Conservation (phyloP, 2,113 vertebrate species). For the Montifringilla adamsi region DNA sequence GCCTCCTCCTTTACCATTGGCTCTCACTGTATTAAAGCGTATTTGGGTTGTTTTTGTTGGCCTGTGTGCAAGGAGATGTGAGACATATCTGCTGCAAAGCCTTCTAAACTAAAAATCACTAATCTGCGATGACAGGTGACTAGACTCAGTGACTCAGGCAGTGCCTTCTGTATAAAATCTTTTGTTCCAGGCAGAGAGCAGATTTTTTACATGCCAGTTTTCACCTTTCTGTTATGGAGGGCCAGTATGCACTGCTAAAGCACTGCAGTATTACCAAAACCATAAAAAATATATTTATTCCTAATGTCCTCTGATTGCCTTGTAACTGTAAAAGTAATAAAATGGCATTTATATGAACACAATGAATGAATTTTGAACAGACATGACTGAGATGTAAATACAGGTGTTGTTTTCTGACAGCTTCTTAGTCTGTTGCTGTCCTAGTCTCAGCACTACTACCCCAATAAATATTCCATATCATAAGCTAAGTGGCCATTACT, state of each 20-base stretch:
- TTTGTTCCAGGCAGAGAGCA: not conserved
- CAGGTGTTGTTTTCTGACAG: not conserved
- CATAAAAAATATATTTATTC: not conserved
- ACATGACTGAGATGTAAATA: not conserved
- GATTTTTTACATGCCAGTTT: not conserved
- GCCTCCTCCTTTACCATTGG: not conserved
- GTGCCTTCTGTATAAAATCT: not conserved
- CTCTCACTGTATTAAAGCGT: not conserved
- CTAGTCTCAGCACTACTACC: not conserved
- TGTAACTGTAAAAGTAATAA: not conserved
- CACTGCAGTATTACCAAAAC: not conserved
- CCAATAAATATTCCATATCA: not conserved
- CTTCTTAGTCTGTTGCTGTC: not conserved
- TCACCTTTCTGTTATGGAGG: not conserved
- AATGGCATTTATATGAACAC: not conserved
- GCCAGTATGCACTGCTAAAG: not conserved
- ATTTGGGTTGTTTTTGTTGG: not conserved
- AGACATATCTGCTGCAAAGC: not conserved
- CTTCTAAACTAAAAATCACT: not conserved
- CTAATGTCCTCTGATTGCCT: not conserved
- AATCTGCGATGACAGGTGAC: not conserved
- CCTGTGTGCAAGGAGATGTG: not conserved
- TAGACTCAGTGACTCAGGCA: not conserved
- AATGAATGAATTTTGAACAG: not conserved
- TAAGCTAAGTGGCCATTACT: not conserved